Conservation (phyloP, 2,797 vertebrate genomes). For the Enteromius paludinosus region DNA sequence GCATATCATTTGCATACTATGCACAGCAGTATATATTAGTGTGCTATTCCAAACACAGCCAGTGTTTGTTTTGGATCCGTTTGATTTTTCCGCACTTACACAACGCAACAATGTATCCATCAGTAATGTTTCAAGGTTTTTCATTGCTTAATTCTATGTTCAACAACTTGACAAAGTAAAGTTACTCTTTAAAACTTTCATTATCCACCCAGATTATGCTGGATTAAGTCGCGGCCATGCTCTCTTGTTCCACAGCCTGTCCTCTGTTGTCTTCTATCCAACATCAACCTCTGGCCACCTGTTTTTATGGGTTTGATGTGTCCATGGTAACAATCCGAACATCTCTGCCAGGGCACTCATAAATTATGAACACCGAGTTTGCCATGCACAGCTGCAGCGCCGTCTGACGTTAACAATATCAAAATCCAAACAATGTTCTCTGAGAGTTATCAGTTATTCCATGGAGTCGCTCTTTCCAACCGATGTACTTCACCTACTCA, state of each 20-base stretch:
- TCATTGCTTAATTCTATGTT: conserved; percentile 20
- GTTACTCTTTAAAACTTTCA: conserved; percentile 25
- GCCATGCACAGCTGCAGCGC: conserved; percentile 72
- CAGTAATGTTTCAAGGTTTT: conserved; percentile 1
- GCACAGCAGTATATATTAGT: neutral
- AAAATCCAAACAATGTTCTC: conserved; percentile 69
- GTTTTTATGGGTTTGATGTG: conserved; percentile 51
- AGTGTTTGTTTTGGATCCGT: conserved; percentile 15
- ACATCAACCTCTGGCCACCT: conserved; percentile 71
- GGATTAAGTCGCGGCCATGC: conserved; percentile 39
- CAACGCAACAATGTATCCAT: conserved; percentile 6
- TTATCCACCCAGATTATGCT: conserved; percentile 29
- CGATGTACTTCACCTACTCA: conserved; percentile 64
- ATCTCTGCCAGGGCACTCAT: conserved; percentile 62
- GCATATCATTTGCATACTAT: neutral
- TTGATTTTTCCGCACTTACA: neutral
- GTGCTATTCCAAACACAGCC: neutral
- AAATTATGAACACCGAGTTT: conserved; percentile 66
- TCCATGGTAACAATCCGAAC: conserved; percentile 25
- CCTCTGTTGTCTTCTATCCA: conserved; percentile 66
- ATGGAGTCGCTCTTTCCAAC: conserved; percentile 62
- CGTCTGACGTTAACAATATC: conserved; percentile 71
- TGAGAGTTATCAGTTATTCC: conserved; percentile 74
- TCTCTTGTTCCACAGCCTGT: conserved; percentile 35
- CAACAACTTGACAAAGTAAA: conserved; percentile 28